These are phyloP conservation scores for Ptyas mucosa DNA, from an alignment of 2,113 vertebrate species.

Conservation along the genomic window DNA sequence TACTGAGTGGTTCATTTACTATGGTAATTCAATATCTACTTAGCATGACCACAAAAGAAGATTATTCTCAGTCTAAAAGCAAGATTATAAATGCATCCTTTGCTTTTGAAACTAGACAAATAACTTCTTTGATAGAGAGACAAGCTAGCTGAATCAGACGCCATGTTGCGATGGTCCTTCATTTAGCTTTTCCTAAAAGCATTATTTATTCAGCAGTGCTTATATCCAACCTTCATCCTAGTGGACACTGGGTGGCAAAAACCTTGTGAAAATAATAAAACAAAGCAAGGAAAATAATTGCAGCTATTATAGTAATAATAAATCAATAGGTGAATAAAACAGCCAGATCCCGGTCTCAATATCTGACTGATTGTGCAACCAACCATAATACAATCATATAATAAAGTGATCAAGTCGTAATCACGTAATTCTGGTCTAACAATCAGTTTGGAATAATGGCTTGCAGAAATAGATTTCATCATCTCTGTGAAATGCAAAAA, in stretches of 20 bases:
- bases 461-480: neutral
- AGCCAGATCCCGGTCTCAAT: neutral
- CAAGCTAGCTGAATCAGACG: no score
- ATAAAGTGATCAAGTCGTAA: neutral
- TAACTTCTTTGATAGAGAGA: neutral
- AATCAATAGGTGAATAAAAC: neutral
- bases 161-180: neutral
- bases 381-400: neutral
- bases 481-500: neutral
- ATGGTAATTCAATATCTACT: neutral
- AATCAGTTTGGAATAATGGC: neutral
- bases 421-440: neutral
- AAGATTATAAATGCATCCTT: neutral
- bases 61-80: neutral
- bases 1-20: neutral
- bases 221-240: neutral
- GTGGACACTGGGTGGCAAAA: neutral
- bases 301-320: neutral
- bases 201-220: neutral
- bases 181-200: neutral
- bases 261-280: neutral
- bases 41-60: neutral
- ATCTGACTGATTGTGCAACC: neutral
- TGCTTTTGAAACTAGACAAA: neutral
- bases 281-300: neutral